A percentile compares a stretch with the other conserved stretches of the same genome.
Evolutionary conservation across 2,797 vertebrate species (phyloP).

Genomic region (Oreortyx pictus): DNA sequence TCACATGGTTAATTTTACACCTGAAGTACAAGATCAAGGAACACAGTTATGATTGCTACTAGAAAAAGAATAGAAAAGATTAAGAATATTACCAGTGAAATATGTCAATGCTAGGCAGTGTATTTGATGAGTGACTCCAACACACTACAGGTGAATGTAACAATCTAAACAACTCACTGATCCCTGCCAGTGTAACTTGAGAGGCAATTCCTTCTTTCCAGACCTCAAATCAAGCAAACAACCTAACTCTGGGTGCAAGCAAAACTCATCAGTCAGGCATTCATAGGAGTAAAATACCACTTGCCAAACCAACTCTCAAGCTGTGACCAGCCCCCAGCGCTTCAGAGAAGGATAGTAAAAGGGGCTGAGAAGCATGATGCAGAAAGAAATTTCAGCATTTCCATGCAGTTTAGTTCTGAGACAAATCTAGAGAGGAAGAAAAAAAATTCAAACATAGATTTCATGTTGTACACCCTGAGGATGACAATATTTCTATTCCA

Average conservation of each 20-base stretch:
- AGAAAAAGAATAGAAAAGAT: background rate
- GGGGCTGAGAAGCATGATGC: background rate
- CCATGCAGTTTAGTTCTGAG: background rate
- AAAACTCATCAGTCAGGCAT: slow-evolving; percentile 12
- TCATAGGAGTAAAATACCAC: background rate
- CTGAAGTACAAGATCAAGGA: background rate
- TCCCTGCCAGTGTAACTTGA: background rate
- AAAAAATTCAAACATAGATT: background rate
- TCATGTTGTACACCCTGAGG: background rate
- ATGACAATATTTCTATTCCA: background rate
- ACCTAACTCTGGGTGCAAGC: slow-evolving; percentile 2
- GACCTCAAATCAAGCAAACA: slow-evolving; percentile 3
- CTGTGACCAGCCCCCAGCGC: background rate
- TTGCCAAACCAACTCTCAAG: slow-evolving; percentile 22
- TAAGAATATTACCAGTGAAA: fast-evolving
- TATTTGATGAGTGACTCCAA: background rate
- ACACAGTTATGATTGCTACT: background rate
- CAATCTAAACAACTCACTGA: background rate
- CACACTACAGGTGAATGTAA: background rate
- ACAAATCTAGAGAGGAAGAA: background rate
- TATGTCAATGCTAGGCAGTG: background rate
- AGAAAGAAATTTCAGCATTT: background rate
- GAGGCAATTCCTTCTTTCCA: slow-evolving; percentile 5
- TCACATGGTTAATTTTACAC: background rate
- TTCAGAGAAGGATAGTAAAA: background rate